A percentile compares a stretch with the other conserved stretches of the same genome.
These are phyloP conservation scores for Sanderia malayensis DNA, from an alignment of 30 jellyfish, hydroid and myxozoan genomes.

Conservation along the genomic window DNA sequence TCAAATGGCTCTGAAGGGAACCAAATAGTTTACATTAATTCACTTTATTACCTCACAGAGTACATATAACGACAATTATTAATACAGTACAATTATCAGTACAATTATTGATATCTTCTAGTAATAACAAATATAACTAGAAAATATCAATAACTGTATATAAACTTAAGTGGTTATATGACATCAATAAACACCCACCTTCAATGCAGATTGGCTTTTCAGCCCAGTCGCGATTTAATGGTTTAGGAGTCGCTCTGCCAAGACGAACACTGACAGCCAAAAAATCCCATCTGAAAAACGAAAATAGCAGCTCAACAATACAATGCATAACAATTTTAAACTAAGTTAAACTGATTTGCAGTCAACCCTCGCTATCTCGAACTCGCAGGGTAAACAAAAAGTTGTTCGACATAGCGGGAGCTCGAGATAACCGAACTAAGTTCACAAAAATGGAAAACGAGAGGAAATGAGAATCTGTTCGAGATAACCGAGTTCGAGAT, in stretches of 20 bases:
- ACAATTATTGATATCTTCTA: neutral
- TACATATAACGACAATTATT: neutral
- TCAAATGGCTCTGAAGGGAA: slow-evolving; percentile 81
- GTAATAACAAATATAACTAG: neutral
- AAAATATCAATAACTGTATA: too few relatives aligned
- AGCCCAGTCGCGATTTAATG: slow-evolving; percentile 61
- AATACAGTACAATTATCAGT: neutral
- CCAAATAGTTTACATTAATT: neutral
- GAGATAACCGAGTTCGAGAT: too few relatives aligned
- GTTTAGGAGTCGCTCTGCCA: slow-evolving; percentile 87
- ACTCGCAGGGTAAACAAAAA: too few relatives aligned
- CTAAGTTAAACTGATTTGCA: too few relatives aligned
- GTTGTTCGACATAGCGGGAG: too few relatives aligned
- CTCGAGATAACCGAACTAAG: too few relatives aligned
- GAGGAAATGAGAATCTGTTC: too few relatives aligned
- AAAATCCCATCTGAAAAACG: slow-evolving; percentile 73
- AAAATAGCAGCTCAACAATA: too few relatives aligned
- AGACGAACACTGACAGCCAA: slow-evolving; percentile 82
- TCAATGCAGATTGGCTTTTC: slow-evolving; percentile 83
- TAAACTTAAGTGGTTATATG: too few relatives aligned
- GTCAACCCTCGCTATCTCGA: too few relatives aligned
- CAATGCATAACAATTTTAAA: too few relatives aligned
- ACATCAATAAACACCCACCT: slow-evolving; percentile 34
- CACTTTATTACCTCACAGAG: neutral
- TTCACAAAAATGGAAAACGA: too few relatives aligned